Conservation (phyloP, 1,140 invertebrate genomes). For the Tenebrio molitor region DNA sequence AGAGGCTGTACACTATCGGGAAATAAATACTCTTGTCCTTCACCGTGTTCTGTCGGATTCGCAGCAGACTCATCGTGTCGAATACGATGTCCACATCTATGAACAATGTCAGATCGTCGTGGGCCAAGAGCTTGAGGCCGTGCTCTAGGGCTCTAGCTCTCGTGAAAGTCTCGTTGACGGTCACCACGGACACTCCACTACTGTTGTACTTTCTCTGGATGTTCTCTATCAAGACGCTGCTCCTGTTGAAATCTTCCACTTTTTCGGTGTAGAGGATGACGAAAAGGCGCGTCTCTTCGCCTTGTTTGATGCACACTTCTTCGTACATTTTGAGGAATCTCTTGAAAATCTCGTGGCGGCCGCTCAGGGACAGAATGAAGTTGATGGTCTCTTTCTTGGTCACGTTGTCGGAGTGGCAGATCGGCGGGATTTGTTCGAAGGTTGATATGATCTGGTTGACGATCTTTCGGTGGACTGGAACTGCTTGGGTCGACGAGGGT, state of each 20-base stretch:
- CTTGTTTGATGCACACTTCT: constrained; percentile 77
- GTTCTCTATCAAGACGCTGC: constrained; percentile 70
- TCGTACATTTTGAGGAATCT: constrained; percentile 92
- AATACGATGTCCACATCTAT: constrained; percentile 93
- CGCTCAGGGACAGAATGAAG: constrained; percentile 91
- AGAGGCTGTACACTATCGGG: constrained; percentile 98
- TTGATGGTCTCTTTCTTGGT: constrained; percentile 69
- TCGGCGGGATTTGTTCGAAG: constrained; percentile 56
- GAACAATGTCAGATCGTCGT: constrained; percentile 84
- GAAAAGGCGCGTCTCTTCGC: constrained; percentile 77
- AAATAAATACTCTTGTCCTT: constrained; percentile 88
- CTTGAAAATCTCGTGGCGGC: constrained; percentile 83
- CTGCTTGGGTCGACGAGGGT: constrained; percentile 11
- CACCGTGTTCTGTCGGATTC: constrained; percentile 85
- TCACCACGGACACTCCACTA: not conserved
- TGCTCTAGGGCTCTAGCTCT: constrained; percentile 84
- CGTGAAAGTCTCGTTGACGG: constrained; percentile 80
- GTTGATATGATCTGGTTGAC: constrained; percentile 61
- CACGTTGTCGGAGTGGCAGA: constrained; percentile 49
- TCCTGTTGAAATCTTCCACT: constrained; percentile 70
- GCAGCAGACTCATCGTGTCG: constrained; percentile 74
- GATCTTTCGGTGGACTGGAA: constrained; percentile 56
- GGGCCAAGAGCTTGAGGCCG: constrained; percentile 70
- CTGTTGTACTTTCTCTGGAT: constrained; percentile 68
- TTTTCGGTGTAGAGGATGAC: constrained; percentile 82